phyloP scores from a whole-genome alignment of 2,888 invertebrate genomes.

The Helicoverpa assulta region DNA sequence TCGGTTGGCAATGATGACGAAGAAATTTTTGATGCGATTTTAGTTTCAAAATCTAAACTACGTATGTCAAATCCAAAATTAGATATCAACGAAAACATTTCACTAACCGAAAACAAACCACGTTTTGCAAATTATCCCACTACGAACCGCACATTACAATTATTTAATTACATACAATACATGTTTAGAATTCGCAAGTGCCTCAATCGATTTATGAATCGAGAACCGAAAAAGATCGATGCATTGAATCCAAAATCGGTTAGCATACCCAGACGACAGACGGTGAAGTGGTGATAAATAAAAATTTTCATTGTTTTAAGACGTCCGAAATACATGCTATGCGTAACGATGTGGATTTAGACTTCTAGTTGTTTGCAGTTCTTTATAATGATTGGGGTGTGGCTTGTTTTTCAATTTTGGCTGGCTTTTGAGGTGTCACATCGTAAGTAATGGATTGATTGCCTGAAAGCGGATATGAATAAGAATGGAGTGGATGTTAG shows the following conservation, averaged over 20 bases:
- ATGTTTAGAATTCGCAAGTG: constrained; percentile 48
- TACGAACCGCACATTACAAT: constrained; percentile 55
- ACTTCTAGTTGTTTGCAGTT: constrained; percentile 5
- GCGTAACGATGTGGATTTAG: constrained; percentile 29
- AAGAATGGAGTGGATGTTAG: too few species aligned
- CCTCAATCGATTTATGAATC: constrained; percentile 50
- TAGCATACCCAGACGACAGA: constrained; percentile 54
- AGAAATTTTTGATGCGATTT: background rate
- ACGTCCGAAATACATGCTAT: constrained; percentile 32
- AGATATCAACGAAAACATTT: background rate
- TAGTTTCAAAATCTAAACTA: background rate
- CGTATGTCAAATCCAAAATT: background rate
- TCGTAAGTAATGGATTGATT: background rate
- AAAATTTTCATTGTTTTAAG: constrained; percentile 49
- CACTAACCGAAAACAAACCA: constrained; percentile 24
- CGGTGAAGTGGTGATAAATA: constrained; percentile 39
- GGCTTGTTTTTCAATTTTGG: constrained; percentile 24
- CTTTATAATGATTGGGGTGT: constrained; percentile 10
- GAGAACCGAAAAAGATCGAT: constrained; percentile 55
- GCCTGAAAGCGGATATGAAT: too few species aligned
- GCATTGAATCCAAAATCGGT: constrained; percentile 59
- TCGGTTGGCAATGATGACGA: too few species aligned
- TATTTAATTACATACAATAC: constrained; percentile 51
- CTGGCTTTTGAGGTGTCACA: background rate
- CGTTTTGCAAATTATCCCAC: constrained; percentile 57